These are phyloP conservation scores for Forbesichthys papilliferus DNA, from an alignment of 2,113 vertebrate species.

Conservation along the genomic window DNA sequence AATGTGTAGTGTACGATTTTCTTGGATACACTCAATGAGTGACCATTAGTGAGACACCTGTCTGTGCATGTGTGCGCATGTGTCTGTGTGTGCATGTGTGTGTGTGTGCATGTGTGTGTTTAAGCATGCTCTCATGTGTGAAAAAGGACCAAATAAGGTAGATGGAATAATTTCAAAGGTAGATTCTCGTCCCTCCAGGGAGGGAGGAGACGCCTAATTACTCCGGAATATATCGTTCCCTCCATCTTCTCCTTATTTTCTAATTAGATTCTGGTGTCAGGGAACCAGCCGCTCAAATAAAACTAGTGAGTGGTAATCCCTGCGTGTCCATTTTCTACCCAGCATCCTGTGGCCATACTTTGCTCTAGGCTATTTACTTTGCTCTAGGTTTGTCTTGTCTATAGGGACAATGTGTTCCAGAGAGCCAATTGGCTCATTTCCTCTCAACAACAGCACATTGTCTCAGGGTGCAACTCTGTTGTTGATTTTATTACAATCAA, in stretches of 20 bases:
- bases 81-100: slow-evolving; percentile 10
- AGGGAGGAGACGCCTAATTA: slow-evolving; percentile 63
- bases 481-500: slow-evolving; percentile 46
- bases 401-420: background rate
- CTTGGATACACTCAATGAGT: no score
- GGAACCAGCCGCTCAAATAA: slow-evolving; percentile 35
- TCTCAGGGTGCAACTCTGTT: slow-evolving; percentile 28
- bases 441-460: slow-evolving; percentile 38
- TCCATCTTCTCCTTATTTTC: slow-evolving; percentile 59
- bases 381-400: slow-evolving; percentile 28
- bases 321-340: slow-evolving; percentile 26
- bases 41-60: background rate
- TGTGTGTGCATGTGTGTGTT: slow-evolving; percentile 16
- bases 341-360: slow-evolving; percentile 15
- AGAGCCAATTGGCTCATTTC: slow-evolving; percentile 29
- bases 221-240: slow-evolving; percentile 44
- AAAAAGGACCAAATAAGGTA: slow-evolving; percentile 39
- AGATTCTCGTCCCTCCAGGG: slow-evolving; percentile 26
- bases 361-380: slow-evolving; percentile 8
- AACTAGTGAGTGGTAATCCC: slow-evolving; percentile 23
- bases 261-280: slow-evolving; percentile 41
- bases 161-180: slow-evolving; percentile 63
- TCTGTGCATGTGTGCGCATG: slow-evolving; percentile 22
- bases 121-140: background rate
- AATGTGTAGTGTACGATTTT: no score